Evolutionary conservation across 2,113 vertebrate species (phyloP).

Genomic region (Semnopithecus entellus): DNA sequence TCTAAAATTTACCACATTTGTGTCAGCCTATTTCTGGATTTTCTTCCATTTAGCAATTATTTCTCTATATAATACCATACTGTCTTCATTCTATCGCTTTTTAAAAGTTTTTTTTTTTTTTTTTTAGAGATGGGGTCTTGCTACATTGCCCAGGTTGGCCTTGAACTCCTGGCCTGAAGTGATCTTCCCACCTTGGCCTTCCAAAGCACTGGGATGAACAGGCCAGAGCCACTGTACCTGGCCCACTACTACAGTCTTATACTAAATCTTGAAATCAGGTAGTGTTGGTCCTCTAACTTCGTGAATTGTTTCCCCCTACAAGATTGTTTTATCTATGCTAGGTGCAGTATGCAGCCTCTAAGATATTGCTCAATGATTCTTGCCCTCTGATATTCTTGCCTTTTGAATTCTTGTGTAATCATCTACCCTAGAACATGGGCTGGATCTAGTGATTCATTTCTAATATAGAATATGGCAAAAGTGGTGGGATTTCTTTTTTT

Average conservation of each 20-base stretch:
- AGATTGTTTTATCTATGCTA: neutral
- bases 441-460: neutral
- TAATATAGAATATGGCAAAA: neutral
- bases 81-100: neutral
- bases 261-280: neutral
- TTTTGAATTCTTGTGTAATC: neutral
- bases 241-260: neutral
- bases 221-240: no score
- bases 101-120: no score
- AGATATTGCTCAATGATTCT: neutral
- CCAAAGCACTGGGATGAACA: no score
- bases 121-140: no score
- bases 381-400: neutral
- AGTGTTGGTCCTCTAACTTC: neutral
- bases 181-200: no score
- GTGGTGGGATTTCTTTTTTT: neutral
- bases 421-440: no score
- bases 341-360: neutral
- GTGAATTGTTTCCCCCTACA: neutral
- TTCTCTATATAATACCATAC: neutral
- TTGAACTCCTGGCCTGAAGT: no score
- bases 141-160: no score
- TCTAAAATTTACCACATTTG: neutral
- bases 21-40: neutral
- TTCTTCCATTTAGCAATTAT: neutral